A percentile compares a stretch with the other conserved stretches of the same genome.
phyloP scores from a whole-genome alignment of 2,113 vertebrate species.

The Danionella cerebrum region DNA sequence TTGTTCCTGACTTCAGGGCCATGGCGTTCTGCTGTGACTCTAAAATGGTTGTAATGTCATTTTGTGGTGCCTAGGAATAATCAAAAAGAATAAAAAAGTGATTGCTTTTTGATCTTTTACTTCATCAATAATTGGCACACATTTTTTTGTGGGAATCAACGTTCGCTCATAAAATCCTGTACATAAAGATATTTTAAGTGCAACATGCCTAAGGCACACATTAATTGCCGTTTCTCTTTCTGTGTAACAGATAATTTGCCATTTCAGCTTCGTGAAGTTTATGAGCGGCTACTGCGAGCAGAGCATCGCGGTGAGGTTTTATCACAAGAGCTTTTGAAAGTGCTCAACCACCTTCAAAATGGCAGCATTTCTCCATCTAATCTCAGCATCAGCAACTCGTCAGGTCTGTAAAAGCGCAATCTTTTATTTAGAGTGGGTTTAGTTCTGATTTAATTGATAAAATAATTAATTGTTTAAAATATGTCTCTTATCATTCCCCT shows the following conservation, averaged over 20 bases:
- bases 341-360: slow-evolving; percentile 13
- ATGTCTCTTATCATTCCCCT: no score
- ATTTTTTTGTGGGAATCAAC: not conserved
- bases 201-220: not conserved
- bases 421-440: no score
- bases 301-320: slow-evolving; percentile 24
- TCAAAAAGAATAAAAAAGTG: no score
- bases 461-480: no score
- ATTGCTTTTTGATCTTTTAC: no score
- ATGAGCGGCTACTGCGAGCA: slow-evolving; percentile 29
- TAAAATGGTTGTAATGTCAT: no score
- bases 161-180: no score
- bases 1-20: no score
- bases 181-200: not conserved
- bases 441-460: no score
- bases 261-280: not conserved
- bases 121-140: no score
- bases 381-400: not conserved
- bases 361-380: not conserved
- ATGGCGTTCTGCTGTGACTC: no score
- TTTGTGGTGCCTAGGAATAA: no score
- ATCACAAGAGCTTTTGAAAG: slow-evolving; percentile 10
- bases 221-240: not conserved
- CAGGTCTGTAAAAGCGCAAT: not conserved
- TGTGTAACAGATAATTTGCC: not conserved